Evolutionary conservation across 2,888 invertebrate genomes (phyloP), one percentile per base, ranked within the genome.

Genomic region (Caenorhabditis panamensis): DNA sequence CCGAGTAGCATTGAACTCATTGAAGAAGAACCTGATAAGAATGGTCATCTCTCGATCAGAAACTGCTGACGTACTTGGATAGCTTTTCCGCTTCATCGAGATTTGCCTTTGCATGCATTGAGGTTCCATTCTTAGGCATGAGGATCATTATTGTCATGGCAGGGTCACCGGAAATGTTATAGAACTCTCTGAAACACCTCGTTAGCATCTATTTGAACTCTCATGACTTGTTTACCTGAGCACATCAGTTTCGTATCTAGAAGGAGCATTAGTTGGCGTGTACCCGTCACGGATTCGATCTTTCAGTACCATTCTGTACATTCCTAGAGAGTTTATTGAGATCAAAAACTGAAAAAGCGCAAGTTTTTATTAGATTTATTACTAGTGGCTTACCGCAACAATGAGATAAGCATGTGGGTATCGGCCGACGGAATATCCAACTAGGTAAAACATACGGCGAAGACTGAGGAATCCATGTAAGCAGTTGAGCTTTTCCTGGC

Each of bases 221-320:
- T 31, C 31, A 31, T n/a, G n/a, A 31, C 20, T 2, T 22, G 28
- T 61, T 24, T 28, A 82, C 78, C 82, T 78, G 63, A 90, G 82
- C 22, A 88, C 86, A 58, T 88, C 87, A 28, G 87, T 89, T 78
- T 90, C 90, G 44, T 83, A 84, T 64, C 89, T 82, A n/a, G 88
- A 88, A 26, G 89, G 89, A 18, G 90, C 89, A 73, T 90, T 89
- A 37, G 86, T 84, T 9, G 90, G 90, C 16, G 90, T 90, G 82
- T 90, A 90, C 37, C 90, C 90, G 69, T 90, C 90, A 9, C 89
- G 87, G 41, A 90, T 89, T 47, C 87, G 80, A 75, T 90, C 90
- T 82, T 87, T 87, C 58, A 87, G 75, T 28, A 82, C 79, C 79
- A 87, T 86, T 31, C 67, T 72, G 61, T 82, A 82, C 85, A 85